Evolutionary conservation across 2,797 vertebrate species (phyloP), one percentile per base, ranked within the genome.

Genomic region (Onychomys arenicola): DNA sequence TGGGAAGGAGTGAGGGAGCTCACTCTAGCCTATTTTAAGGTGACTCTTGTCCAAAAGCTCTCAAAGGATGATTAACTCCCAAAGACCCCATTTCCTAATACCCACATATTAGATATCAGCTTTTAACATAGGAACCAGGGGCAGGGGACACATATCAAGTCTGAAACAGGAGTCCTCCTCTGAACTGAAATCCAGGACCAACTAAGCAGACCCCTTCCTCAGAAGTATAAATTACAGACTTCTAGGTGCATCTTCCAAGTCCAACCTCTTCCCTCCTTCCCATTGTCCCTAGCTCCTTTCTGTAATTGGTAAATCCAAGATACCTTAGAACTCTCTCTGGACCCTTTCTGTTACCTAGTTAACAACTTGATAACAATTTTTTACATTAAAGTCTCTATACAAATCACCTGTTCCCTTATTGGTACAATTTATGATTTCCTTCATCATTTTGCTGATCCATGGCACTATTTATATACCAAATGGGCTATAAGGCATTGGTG

Each of bases 371-470:
- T 82, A 87, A 83, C 25, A 61, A 14, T 77, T 57, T 61, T 85
- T 81, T 93, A 80, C 46, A 49, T n/a, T 86, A 89, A 93, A 85
- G 37, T 87, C 13, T 89, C 65, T 90, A 40, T n/a, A 89, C 55
- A 46, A 23, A 92, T 92, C 52, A 77, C 10, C 40, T 57, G 37
- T 59, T 80, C 25, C 40, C 29, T 73, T 49, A 78, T 8, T 84
- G 59, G 59, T 52, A 49, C 0, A 61, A 63, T 63, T 63, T 81
- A 84, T 52, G 73, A 81, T 0, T 84, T 65, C 21, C 46, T 21
- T 23, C 29, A 71, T 52, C 17, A 67, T 67, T 93, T 91, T 84
- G 63, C 17, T 94, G 37, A 71, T 59, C 59, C 21, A 19, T 65
- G 52, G 6, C 69, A 46, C 83, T 69, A 21, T 11, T 40, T 16